phyloP scores from a whole-genome alignment of 2,113 vertebrate species.

The Polyodon spathula region DNA sequence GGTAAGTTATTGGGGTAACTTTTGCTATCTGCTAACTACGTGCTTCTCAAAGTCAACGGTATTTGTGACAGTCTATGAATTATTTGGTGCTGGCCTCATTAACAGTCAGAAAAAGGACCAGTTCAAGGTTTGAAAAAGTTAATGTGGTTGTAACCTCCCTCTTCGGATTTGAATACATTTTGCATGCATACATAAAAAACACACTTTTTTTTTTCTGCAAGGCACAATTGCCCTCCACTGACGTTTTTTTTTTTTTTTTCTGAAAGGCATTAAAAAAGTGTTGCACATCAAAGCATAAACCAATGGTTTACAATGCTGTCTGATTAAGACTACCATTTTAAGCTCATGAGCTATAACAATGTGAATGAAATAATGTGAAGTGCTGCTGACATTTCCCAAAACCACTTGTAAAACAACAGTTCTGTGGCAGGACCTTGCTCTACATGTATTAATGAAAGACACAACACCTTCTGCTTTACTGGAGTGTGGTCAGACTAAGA shows the following conservation, averaged over 20 bases:
- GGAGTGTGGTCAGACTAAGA: neutral
- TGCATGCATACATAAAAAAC: no score
- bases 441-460: neutral
- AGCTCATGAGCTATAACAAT: no score
- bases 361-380: neutral
- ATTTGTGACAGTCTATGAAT: neutral
- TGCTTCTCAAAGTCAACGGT: neutral
- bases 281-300: no score
- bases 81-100: neutral
- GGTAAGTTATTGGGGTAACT: constrained; percentile 14
- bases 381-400: neutral
- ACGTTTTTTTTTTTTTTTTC: no score
- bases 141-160: no score
- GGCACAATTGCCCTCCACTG: no score
- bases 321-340: no score
- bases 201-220: no score
- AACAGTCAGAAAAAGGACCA: neutral
- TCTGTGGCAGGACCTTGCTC: neutral
- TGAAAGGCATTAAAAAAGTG: no score
- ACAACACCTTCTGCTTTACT: neutral
- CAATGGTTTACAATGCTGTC: no score
- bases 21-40: no score
- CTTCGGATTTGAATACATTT: no score
- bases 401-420: neutral
- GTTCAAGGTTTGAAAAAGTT: neutral